Percentiles rank a stretch among this genome's conserved stretches.
Evolutionary conservation across 37 sponge, comb jelly and placozoan genomes (phyloP).

Genomic region (Cladorhizidae sp.): DNA sequence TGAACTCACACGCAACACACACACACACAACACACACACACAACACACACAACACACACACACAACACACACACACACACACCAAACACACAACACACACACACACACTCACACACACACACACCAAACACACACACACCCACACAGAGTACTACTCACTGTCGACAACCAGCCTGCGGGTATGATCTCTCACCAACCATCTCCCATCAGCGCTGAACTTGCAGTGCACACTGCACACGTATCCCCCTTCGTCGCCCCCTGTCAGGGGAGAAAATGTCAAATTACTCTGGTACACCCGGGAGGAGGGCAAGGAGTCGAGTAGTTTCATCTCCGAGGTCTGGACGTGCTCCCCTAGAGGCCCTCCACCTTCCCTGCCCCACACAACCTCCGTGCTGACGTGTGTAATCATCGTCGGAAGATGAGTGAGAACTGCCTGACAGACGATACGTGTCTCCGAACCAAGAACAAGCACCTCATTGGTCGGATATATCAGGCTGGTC

Average conservation of each 20-base stretch:
- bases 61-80: too few relatives aligned
- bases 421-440: background rate
- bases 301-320: too few relatives aligned
- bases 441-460: background rate
- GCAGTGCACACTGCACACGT: background rate
- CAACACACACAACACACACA: background rate
- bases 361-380: background rate
- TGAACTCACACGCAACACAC: background rate
- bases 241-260: background rate
- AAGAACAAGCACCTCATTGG: background rate
- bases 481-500: background rate
- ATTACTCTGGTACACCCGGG: background rate
- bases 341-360: background rate
- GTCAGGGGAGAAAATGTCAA: background rate
- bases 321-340: too few relatives aligned
- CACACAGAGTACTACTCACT: slow-evolving; percentile 2
- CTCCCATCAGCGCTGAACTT: background rate
- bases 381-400: background rate
- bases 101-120: too few relatives aligned
- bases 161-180: background rate
- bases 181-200: background rate
- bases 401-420: background rate
- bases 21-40: slow-evolving; percentile 43
- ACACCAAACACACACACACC: background rate
- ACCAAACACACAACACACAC: too few relatives aligned